Base-by-base conservation (phyloP, 2,888 invertebrate species). In the Ephialtes manifestator region DNA sequence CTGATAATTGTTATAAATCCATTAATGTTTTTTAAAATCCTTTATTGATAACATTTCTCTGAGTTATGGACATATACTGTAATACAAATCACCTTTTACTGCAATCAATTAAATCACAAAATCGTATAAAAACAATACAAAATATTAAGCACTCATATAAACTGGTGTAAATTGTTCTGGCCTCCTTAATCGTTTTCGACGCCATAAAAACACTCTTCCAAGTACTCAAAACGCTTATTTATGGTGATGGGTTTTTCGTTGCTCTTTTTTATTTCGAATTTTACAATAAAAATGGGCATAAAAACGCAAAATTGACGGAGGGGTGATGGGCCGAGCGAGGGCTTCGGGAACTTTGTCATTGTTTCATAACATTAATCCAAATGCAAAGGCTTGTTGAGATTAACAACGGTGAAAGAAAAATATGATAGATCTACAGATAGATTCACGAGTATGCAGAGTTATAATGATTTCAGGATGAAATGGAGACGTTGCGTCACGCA, bases 401-500 rank as follows among this genome's bases (percentile, higher is more conserved):
- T 53, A 18, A 78, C 58, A 76, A 67, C 7, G 48, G 35, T 60
- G 60, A 20, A 28, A 68, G 43, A 18, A 24, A 43, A 24, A 43
- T 48, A 70, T 75, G 8, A 39, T 18, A 53, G 60, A 80, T 80
- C 67, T 53, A 51, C 79, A 53, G 20, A 48, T 43, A 60, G 60
- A 77, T 85, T 77, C 72, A 67, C 76, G 72, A 76, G 72, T 85
- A 83, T 77, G 48, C 46, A 82, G 75, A 83, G 2, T 78, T 43
- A 53, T 55, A 68, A 81, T 87, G 71, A 83, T 94, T 94, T 81
- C 94, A 98, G 97, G 98, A 98, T 92, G 97, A 98, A 91, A 94
- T 97, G 90, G 97, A 98, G 92, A 96, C 96, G 4, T 93, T 97
- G 53, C 95, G 97, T 0, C 97, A 97, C 87, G 96, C 96, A 13